Base-by-base conservation (phyloP, 1,140 invertebrate genomes). In the Scaptomyza pallida region DNA sequence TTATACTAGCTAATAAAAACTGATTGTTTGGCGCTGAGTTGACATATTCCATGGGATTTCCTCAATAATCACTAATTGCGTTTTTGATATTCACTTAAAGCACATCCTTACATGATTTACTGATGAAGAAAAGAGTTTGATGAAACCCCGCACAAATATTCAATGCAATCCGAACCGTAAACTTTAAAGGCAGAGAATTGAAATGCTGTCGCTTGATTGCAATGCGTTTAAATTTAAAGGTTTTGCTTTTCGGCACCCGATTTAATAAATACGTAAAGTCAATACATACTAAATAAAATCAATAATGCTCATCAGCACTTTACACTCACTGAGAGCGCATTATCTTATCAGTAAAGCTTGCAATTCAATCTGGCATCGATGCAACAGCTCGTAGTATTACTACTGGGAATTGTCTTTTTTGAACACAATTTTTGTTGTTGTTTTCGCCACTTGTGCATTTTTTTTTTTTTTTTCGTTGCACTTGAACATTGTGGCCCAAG, bases 321-420 rank as follows among this genome's bases (percentile, higher is more conserved):
- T 51, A 64, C 43, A 51, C 62, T 26, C 15, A 44, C 41, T n/a
- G 33, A 60, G 68, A 54, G 57, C 60, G 60, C 67, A 73, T 74
- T 81, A 86, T 86, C 81, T 86, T 86, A 86, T 86, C 81, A 81
- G 74, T 57, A 59, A 45, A 63, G 47, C 44, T 74, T 50, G 54
- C 63, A 50, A n/a, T 65, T 75, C 48, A 76, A 86, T 80, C 61
- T 63, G 17, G 54, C 30, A 54, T 26, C 48, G 63, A 67, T 68
- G 69, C 69, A 57, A 33, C n/a, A 30, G 26, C 26, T 30, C 1
- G 4, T 21, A 21, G 1, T 35, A 55, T 15, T n/a, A 19, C 21
- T 17, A 55, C 43, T 65, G 45, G 44, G 52, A 57, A 65, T 59
- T 55, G 61, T 52, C 54, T 57, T 72, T 8, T 30, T 9, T 30